Conservation (phyloP, 2,113 vertebrate species). For the Tor tambroides region DNA sequence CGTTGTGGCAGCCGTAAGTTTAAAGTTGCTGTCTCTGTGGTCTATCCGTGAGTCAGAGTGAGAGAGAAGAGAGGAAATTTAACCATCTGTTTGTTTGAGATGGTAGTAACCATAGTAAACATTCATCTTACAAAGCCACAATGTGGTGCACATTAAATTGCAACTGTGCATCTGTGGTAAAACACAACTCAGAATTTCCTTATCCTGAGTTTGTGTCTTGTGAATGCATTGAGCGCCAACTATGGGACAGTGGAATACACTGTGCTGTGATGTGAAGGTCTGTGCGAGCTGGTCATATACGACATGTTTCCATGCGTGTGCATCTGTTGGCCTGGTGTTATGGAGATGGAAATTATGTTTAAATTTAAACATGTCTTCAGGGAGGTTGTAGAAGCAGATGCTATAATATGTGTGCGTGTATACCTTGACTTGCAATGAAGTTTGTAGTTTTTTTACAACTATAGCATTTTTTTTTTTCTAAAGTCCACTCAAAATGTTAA, state of each 20-base stretch:
- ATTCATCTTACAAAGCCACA: slow-evolving; percentile 23
- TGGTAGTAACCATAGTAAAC: slow-evolving; percentile 32
- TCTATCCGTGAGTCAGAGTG: background rate
- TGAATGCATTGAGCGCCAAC: background rate
- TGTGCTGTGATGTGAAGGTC: background rate
- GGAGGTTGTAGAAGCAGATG: background rate
- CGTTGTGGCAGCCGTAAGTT: background rate
- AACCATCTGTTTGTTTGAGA: slow-evolving; percentile 40
- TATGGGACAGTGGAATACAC: background rate
- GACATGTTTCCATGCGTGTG: background rate
- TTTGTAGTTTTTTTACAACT: no score
- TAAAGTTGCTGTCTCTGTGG: background rate
- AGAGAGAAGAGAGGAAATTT: background rate
- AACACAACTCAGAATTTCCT: background rate
- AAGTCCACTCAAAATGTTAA: background rate
- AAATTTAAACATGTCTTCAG: background rate
- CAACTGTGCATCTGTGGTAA: background rate
- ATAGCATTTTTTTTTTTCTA: background rate
- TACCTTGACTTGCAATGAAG: no score
- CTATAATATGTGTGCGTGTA: background rate
- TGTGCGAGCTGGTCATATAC: background rate
- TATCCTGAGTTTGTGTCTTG: background rate
- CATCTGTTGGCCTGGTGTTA: background rate
- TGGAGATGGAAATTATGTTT: background rate
- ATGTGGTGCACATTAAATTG: background rate